Evolutionary conservation across 2,888 invertebrate species (phyloP), one percentile per base, ranked within the genome.

Genomic region (Diloba caeruleocephala): DNA sequence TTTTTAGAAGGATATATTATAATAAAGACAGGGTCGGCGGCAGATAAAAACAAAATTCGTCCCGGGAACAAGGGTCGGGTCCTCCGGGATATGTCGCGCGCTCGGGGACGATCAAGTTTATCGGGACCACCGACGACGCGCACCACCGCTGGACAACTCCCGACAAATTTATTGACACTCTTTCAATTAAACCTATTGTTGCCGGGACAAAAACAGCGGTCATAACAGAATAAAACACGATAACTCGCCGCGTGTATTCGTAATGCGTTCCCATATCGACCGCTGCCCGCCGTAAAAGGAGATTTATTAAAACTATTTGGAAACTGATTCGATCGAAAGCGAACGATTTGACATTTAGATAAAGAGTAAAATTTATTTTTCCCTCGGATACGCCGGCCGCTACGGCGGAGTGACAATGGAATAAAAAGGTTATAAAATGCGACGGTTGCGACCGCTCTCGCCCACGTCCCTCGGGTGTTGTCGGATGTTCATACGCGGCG

Each of bases 291-390:
- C 82, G 91, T 93, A 92, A 93, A 93, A 92, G 91, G 92, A 92
- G 93, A 93, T 93, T 93, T 93, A 93, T 93, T 92, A 90, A 92
- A 93, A 93, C 92, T 92, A 92, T 93, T 93, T 90, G 89, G 89
- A 88, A 90, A 93, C 93, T 87, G 92, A 93, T 92, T 90, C 93
- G 92, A 93, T 93, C 92, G 93, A 84, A 89, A 87, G 85, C 87
- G 90, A 88, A 91, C 91, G 93, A 93, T 93, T 93, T 93, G 93
- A 93, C 93, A 91, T 93, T 92, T 90, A 93, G 93, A 93, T 93
- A 93, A 93, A 92, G 86, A 88, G 83, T 90, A 82, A 91, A 92
- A 93, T 93, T 93, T 93, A 92, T 93, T 90, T 90, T 91, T 87
- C 85, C 87, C 87, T 87, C 84, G 86, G 78, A 85, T 79, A 80